Base-by-base conservation (phyloP, 2,888 invertebrate genomes). In the Himalopsyche kuldschensis region DNA sequence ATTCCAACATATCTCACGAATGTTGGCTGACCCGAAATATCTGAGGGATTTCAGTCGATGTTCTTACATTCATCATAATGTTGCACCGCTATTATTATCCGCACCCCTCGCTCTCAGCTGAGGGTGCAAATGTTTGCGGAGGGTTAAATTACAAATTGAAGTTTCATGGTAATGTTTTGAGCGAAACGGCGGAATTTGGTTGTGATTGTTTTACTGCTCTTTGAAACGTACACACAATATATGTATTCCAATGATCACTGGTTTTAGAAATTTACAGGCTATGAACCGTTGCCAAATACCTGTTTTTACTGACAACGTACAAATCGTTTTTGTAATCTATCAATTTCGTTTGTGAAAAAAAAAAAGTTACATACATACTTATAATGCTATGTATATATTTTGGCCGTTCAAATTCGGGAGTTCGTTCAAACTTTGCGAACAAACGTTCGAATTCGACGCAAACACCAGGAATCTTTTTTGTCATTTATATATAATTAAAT, bases 121-220 rank as follows among this genome's bases (percentile, higher is more conserved):
- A 69, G 41, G 78, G 82, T 35, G 75, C 79, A 79, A 63, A 35
- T 80, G 82, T 80, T 80, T 82, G 80, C 63, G 20, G 76, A 79
- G 79, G 82, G 82, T 80, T 76, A 80, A 48, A 79, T 80, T 82
- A 82, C 82, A 82, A 82, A 82, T 82, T 75, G 79, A 63, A 69
- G 80, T 48, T 75, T 69, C 79, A 47, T 31, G 75, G 75, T 77
- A 75, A 79, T 75, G 48, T 30, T 79, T 79, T 31, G 47, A 55
- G 46, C 79, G 31, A 55, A 79, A 31, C 55, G 31, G 35, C 17
- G 79, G 48, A 48, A 48, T 79, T 47, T 78, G 10, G 41, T 46
- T 46, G 27, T 30, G 6, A 47, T 47, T 69, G 30, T 69, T 69
- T 69, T 69, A 69, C 30, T 69, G 11, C 27, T 69, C 69, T 11